Evolutionary conservation across 2,888 invertebrate genomes (phyloP).

Genomic region (Heliothis peltigera): DNA sequence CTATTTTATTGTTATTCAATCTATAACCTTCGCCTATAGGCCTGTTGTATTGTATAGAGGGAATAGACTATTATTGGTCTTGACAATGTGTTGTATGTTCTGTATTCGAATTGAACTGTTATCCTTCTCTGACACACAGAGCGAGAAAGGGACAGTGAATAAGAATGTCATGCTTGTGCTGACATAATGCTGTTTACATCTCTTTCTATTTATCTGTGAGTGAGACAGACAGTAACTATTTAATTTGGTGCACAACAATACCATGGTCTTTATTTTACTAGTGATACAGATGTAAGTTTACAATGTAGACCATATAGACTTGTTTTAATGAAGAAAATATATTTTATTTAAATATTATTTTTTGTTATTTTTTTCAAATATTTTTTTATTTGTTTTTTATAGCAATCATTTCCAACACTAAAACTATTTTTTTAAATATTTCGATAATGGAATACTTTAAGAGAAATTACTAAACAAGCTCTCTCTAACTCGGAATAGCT

Average conservation of each 20-base stretch:
- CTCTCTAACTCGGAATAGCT: too few relatives aligned
- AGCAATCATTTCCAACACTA: too few relatives aligned
- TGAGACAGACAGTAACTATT: not conserved
- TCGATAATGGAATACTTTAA: too few relatives aligned
- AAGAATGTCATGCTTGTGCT: not conserved
- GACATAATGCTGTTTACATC: not conserved
- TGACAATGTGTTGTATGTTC: conserved; percentile 1
- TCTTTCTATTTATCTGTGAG: not conserved
- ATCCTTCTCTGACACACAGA: conserved; percentile 4
- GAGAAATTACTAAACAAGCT: too few relatives aligned
- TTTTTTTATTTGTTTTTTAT: not conserved
- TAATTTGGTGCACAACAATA: not conserved
- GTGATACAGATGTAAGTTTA: conserved; percentile 18
- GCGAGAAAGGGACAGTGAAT: conserved; percentile 4
- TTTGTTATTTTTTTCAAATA: too few relatives aligned
- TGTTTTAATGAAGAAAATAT: conserved; percentile 38
- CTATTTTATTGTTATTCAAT: conserved; percentile 23
- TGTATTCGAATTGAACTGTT: conserved; percentile 2
- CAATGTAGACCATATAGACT: conserved; percentile 14
- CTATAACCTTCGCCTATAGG: conserved; percentile 29
- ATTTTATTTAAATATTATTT: conserved; percentile 26
- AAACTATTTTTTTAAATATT: too few relatives aligned
- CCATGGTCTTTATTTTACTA: not conserved
- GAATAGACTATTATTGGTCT: conserved; percentile 42
- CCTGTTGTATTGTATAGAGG: conserved; percentile 37